phyloP scores from a whole-genome alignment of 1,140 invertebrate genomes.

The Hylaeus volcanicus region DNA sequence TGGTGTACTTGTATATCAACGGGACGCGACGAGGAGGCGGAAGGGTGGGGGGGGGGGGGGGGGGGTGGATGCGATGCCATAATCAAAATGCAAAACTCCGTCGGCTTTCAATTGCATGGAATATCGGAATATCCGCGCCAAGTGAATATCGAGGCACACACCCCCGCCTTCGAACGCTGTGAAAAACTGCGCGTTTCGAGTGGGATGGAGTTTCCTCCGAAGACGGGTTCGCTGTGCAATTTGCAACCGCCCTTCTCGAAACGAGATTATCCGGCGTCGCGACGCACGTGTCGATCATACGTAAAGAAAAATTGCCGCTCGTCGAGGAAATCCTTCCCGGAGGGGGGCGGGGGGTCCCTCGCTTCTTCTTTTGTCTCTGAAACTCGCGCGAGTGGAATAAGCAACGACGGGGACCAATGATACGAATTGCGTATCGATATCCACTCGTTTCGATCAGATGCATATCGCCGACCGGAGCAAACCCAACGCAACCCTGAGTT shows the following conservation, averaged over 20 bases:
- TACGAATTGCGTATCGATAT: too few species aligned
- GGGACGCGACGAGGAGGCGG: too few species aligned
- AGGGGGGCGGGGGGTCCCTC: too few species aligned
- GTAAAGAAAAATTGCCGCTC: background rate
- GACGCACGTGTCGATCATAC: background rate
- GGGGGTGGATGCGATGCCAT: background rate
- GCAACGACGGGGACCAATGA: too few species aligned
- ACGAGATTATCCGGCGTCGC: slow-evolving; percentile 16
- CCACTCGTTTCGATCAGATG: too few species aligned
- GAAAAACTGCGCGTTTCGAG: slow-evolving; percentile 14
- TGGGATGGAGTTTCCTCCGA: slow-evolving; percentile 5
- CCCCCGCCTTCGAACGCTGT: background rate
- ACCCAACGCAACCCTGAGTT: too few species aligned
- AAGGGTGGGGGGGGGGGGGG: too few species aligned
- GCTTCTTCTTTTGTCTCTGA: too few species aligned
- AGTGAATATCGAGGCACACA: slow-evolving; percentile 37
- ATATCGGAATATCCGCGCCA: slow-evolving; percentile 40
- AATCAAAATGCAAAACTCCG: slow-evolving; percentile 50
- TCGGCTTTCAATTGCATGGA: slow-evolving; percentile 47
- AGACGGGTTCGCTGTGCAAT: slow-evolving; percentile 17
- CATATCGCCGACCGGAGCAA: too few species aligned
- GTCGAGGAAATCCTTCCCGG: background rate
- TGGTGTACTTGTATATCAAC: too few species aligned
- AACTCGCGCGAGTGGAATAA: too few species aligned
- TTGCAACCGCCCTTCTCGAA: background rate